A percentile compares a stretch with the other conserved stretches of the same genome.
Evolutionary conservation across 2,113 vertebrate species (phyloP).

Genomic region (Macrotus californicus): DNA sequence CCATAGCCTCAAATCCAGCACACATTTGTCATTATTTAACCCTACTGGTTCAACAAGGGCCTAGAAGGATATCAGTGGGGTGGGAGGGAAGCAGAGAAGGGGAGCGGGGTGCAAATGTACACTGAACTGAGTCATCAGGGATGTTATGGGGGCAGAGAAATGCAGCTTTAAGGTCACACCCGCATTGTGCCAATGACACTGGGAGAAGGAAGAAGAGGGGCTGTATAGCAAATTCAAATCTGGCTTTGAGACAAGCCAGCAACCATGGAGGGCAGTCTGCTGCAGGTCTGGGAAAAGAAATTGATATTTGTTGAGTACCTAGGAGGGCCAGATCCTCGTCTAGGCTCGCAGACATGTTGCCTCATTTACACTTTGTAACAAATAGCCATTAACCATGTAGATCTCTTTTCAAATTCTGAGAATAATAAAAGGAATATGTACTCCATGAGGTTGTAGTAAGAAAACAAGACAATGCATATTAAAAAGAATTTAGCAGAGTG

Average conservation of each 20-base stretch:
- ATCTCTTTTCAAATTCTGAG: background rate
- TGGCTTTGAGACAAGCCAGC: background rate
- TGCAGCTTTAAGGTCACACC: background rate
- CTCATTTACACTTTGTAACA: background rate
- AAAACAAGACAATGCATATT: background rate
- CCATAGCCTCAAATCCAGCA: background rate
- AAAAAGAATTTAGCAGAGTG: background rate
- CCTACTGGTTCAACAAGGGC: background rate
- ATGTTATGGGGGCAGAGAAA: background rate
- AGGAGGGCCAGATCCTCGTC: background rate
- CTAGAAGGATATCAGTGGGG: background rate
- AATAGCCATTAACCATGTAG: background rate
- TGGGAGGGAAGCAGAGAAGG: background rate
- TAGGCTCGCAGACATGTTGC: background rate
- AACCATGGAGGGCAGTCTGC: background rate
- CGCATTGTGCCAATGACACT: background rate
- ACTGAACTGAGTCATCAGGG: background rate
- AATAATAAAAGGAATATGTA: background rate
- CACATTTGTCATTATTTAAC: constrained; percentile 55
- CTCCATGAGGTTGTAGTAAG: background rate
- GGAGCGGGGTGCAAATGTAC: too few relatives aligned
- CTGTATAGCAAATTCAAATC: background rate
- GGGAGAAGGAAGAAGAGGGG: background rate
- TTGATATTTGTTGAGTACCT: background rate
- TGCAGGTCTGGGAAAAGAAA: background rate